These are phyloP conservation scores for Harpalus rubripes DNA, from an alignment of 2,888 invertebrate genomes.

Conservation along the genomic window DNA sequence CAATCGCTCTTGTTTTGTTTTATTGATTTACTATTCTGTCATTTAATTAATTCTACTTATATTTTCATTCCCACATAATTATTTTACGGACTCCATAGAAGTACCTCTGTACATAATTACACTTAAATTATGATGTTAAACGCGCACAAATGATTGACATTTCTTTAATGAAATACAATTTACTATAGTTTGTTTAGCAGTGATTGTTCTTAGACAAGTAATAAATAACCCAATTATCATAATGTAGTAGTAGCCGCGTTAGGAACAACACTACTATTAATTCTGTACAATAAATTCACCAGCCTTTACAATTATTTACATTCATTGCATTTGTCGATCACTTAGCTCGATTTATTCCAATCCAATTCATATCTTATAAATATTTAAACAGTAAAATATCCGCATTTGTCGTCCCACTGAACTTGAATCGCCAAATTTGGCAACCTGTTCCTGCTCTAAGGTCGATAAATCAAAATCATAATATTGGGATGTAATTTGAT, in stretches of 20 bases:
- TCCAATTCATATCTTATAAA: slow-evolving; percentile 36
- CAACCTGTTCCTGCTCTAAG: background rate
- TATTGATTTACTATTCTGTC: too few species aligned
- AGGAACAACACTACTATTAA: slow-evolving; percentile 17
- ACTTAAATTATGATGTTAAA: background rate
- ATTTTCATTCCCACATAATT: too few species aligned
- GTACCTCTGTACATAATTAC: too few species aligned
- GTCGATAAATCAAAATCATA: slow-evolving; percentile 2
- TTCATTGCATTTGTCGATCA: slow-evolving; percentile 41
- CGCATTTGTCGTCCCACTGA: slow-evolving; percentile 36
- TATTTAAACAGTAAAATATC: slow-evolving; percentile 42
- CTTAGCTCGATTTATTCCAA: slow-evolving; percentile 6
- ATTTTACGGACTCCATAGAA: too few species aligned
- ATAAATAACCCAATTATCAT: slow-evolving; percentile 39
- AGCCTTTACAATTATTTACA: slow-evolving; percentile 42
- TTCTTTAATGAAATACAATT: slow-evolving; percentile 13
- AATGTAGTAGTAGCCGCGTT: slow-evolving; percentile 20
- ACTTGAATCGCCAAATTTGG: slow-evolving; percentile 40
- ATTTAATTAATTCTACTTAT: too few species aligned
- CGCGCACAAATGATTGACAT: background rate
- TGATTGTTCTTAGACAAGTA: slow-evolving; percentile 23
- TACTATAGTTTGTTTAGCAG: slow-evolving; percentile 11
- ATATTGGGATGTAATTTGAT: slow-evolving; percentile 12
- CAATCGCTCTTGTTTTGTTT: too few species aligned
- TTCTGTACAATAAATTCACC: slow-evolving; percentile 28